Conservation (phyloP, 1,140 invertebrate species). For the Globodera rostochiensis region DNA sequence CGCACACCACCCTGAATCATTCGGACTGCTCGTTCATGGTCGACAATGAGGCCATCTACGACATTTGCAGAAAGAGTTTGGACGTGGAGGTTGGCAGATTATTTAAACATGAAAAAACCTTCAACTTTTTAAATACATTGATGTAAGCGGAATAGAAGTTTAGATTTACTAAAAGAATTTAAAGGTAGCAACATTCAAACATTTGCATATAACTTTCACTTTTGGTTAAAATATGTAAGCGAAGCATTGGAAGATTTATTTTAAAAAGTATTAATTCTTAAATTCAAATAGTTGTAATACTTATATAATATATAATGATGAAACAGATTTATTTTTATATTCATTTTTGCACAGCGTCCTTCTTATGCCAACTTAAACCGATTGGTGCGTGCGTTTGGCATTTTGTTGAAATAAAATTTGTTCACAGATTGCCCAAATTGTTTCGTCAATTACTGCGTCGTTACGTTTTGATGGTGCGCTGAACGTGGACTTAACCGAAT, state of each 20-base stretch:
- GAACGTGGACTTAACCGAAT: constrained; percentile 85
- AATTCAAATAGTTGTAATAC: too few species aligned
- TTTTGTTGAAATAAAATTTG: constrained; percentile 67
- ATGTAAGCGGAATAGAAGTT: too few species aligned
- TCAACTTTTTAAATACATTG: too few species aligned
- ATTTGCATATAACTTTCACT: too few species aligned
- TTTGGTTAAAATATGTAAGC: too few species aligned
- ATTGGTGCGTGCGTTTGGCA: constrained; percentile 19
- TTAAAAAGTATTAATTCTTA: too few species aligned
- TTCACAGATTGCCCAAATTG: constrained; percentile 80
- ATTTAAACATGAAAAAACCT: too few species aligned
- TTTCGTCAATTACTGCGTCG: constrained; percentile 84
- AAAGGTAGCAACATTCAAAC: too few species aligned
- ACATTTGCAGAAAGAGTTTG: constrained; percentile 83
- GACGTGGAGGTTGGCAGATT: constrained; percentile 70
- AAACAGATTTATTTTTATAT: background rate
- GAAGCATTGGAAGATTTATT: too few species aligned
- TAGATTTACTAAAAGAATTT: too few species aligned
- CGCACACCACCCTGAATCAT: constrained; percentile 57
- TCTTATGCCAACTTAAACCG: constrained; percentile 75
- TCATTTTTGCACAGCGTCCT: constrained; percentile 68
- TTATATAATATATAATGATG: too few species aligned
- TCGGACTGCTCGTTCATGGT: constrained; percentile 67
- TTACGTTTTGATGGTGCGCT: constrained; percentile 84
- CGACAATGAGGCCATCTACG: constrained; percentile 85